A percentile compares a stretch with the other conserved stretches of the same genome.
Conservation (phyloP, 2,888 invertebrate genomes). For the Clitarchus hookeri region DNA sequence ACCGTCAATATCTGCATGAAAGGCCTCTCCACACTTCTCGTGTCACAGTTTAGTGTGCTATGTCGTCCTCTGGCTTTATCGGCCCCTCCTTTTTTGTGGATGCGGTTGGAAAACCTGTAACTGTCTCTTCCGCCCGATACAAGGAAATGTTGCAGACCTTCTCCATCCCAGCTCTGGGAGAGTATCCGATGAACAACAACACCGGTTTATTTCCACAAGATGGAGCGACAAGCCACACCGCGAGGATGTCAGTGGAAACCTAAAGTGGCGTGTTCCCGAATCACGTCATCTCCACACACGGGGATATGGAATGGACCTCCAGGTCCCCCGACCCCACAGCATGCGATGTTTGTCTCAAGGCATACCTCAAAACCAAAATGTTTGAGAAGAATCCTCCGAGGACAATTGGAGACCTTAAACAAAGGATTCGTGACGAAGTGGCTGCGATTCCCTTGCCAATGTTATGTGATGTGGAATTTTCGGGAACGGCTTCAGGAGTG, state of each 20-base stretch:
- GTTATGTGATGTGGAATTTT: background rate
- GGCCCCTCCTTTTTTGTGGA: background rate
- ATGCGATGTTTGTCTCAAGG: background rate
- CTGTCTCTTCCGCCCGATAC: background rate
- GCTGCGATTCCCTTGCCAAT: background rate
- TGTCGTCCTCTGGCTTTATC: background rate
- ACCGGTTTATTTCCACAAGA: background rate
- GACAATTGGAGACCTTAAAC: background rate
- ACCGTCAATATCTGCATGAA: background rate
- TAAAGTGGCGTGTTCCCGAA: background rate
- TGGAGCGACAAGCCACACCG: background rate
- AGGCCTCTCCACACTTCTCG: background rate
- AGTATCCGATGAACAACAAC: background rate
- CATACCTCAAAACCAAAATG: background rate
- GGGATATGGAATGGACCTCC: background rate
- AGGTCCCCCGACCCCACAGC: background rate
- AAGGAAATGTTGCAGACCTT: background rate
- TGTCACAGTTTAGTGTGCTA: background rate
- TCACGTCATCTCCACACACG: background rate
- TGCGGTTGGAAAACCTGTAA: background rate
- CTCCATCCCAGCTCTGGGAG: background rate
- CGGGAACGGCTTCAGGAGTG: background rate
- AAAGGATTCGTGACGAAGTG: background rate
- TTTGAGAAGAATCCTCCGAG: background rate
- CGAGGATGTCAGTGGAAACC: background rate